A percentile compares a stretch with the other conserved stretches of the same genome.
Conservation (phyloP, 2,888 invertebrate genomes). For the Mythimna pallens region DNA sequence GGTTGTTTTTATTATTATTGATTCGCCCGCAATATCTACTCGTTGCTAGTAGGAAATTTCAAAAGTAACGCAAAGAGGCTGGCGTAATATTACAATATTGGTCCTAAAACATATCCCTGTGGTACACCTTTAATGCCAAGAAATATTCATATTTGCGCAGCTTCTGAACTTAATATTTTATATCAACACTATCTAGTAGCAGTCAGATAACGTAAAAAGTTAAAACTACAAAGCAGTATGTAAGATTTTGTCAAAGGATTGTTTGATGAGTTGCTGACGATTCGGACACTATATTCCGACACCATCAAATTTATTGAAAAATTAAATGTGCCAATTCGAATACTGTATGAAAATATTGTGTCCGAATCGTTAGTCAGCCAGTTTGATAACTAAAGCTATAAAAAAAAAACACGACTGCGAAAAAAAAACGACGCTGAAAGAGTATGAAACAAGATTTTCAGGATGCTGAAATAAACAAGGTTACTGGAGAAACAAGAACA, state of each 20-base stretch:
- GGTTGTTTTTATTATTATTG: neutral
- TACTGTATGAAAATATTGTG: no score
- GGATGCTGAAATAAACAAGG: no score
- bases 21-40: neutral
- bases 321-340: no score
- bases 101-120: constrained; percentile 1
- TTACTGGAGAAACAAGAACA: no score
- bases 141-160: constrained; percentile 1
- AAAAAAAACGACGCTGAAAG: no score
- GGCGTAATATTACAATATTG: constrained; percentile 5
- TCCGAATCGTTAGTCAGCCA: no score
- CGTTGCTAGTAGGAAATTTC: constrained; percentile 6
- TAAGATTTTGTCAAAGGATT: neutral
- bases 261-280: neutral
- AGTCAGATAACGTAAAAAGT: neutral
- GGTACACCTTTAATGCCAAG: neutral
- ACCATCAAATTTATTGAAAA: no score
- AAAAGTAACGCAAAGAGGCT: neutral
- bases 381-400: no score
- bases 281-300: no score
- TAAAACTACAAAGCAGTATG: neutral
- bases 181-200: no score
- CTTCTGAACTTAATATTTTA: neutral
- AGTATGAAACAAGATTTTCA: no score
- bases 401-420: no score